Percentiles rank a stretch among this genome's conserved stretches.
Conservation (phyloP, 2,113 vertebrate species). For the Panthera uncia region DNA sequence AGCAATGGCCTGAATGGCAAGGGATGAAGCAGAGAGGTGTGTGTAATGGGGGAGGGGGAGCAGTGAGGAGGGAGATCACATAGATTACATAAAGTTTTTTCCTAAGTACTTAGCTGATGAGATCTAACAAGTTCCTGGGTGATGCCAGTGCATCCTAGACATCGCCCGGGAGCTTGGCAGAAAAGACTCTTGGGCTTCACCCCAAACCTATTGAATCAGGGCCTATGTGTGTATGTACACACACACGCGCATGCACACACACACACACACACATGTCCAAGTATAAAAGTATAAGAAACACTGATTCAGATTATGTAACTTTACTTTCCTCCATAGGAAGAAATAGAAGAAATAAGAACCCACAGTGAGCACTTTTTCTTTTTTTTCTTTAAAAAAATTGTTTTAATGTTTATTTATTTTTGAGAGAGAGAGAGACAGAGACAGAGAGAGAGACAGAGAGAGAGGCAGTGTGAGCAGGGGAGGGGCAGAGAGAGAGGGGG, state of each 20-base stretch:
- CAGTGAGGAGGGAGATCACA: neutral
- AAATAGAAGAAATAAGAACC: neutral
- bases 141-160: neutral
- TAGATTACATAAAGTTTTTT: neutral
- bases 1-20: neutral
- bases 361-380: neutral
- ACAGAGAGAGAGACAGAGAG: no score
- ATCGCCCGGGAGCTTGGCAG: neutral
- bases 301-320: neutral
- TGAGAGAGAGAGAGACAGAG: no score
- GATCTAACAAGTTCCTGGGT: neutral
- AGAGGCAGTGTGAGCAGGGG: no score
- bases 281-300: neutral
- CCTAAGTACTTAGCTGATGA: neutral
- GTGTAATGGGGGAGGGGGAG: no score
- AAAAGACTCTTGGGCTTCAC: neutral
- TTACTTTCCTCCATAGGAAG: neutral
- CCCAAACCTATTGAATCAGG: neutral
- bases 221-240: neutral
- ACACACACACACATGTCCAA: no score
- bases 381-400: no score
- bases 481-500: no score
- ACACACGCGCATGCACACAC: neutral
- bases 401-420: no score
- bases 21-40: neutral